Evolutionary conservation across 1,140 invertebrate species (phyloP).

Genomic region (Eurytemora carolleeae): DNA sequence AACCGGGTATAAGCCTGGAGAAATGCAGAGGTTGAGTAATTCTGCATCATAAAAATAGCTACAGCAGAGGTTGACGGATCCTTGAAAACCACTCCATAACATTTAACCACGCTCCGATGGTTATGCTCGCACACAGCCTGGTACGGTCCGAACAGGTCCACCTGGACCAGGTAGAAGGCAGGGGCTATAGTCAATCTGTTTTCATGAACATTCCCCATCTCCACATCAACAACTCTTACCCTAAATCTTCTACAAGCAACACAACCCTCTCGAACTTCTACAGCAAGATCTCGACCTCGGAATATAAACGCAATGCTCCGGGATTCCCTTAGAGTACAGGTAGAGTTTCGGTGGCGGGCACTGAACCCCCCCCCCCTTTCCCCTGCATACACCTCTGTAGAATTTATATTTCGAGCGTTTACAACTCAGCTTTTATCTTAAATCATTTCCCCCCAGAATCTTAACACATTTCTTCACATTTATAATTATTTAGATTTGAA

Average conservation of each 20-base stretch:
- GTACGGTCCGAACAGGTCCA: background rate
- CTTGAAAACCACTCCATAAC: background rate
- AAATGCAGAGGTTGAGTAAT: background rate
- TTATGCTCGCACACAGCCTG: background rate
- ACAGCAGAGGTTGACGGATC: background rate
- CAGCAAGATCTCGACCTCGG: background rate
- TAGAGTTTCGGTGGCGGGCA: too few relatives aligned
- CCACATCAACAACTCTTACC: background rate
- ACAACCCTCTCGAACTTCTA: background rate
- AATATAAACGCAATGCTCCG: background rate
- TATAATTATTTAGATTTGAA: too few relatives aligned
- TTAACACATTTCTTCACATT: too few relatives aligned
- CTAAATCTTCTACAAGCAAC: background rate
- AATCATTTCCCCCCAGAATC: too few relatives aligned
- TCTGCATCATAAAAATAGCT: background rate
- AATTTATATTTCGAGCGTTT: too few relatives aligned
- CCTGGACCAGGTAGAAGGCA: too few relatives aligned
- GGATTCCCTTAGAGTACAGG: too few relatives aligned
- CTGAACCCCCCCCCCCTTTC: too few relatives aligned
- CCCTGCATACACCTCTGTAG: too few relatives aligned
- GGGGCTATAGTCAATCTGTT: background rate
- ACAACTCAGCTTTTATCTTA: too few relatives aligned
- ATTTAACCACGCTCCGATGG: background rate
- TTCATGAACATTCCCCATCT: background rate
- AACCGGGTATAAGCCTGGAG: background rate